phyloP scores from a whole-genome alignment of 2,113 vertebrate genomes.

The cat (Felis catus) region DNA sequence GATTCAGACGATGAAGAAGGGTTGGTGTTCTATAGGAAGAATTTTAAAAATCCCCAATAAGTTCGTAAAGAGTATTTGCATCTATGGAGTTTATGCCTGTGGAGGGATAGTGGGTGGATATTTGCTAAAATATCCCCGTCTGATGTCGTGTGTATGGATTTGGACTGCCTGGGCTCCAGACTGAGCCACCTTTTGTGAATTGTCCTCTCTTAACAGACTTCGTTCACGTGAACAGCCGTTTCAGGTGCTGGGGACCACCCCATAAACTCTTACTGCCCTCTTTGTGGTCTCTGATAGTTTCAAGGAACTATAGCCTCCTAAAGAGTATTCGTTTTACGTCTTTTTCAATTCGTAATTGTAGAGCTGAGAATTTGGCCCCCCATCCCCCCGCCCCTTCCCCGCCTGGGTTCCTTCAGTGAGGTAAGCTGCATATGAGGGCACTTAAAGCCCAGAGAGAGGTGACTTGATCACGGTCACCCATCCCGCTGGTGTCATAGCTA shows the following conservation, averaged over 20 bases:
- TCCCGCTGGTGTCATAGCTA: not conserved
- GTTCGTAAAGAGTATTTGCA: slow-evolving; percentile 2
- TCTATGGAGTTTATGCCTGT: not conserved
- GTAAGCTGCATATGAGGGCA: not conserved
- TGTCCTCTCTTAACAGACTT: not conserved
- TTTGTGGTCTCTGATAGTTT: not conserved
- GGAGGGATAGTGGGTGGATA: not conserved
- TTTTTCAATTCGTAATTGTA: not conserved
- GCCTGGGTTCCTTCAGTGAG: not conserved
- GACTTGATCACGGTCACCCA: not conserved
- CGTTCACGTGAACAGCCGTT: not conserved
- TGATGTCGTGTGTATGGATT: not conserved
- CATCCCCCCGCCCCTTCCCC: no score
- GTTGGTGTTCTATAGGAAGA: not conserved
- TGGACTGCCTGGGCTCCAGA: not conserved
- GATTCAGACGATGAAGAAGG: not conserved
- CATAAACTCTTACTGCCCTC: not conserved
- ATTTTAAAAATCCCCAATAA: not conserved
- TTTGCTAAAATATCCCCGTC: not conserved
- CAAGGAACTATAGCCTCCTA: not conserved
- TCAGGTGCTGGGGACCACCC: not conserved
- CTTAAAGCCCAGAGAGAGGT: not conserved
- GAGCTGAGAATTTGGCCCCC: not conserved
- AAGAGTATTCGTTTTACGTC: not conserved
- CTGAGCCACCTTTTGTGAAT: not conserved